Conservation (phyloP, 2,113 vertebrate genomes). For the Amphiprion percula region DNA sequence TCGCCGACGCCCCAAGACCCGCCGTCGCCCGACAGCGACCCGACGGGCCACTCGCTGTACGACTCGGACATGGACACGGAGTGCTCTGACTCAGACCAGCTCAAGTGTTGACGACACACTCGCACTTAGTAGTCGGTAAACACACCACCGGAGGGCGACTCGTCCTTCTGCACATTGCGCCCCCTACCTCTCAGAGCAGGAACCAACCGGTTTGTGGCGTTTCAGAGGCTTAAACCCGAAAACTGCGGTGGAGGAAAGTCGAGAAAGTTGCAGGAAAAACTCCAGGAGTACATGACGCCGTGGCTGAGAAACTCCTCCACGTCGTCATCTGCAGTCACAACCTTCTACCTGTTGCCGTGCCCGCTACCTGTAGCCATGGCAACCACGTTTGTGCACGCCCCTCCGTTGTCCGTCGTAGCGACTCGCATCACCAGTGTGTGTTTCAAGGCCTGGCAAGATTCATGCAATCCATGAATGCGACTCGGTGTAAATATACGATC, state of each 20-base stretch:
- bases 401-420: conserved; percentile 28
- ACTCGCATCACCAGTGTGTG: conserved; percentile 47
- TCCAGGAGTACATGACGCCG: conserved; percentile 76
- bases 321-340: conserved; percentile 38
- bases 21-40: conserved; percentile 93
- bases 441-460: conserved; percentile 53
- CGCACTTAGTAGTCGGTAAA: neutral
- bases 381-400: conserved; percentile 36
- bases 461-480: conserved; percentile 17
- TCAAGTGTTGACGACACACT: conserved; percentile 86
- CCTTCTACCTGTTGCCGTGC: conserved; percentile 31
- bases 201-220: conserved; percentile 12
- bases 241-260: conserved; percentile 34
- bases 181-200: conserved; percentile 42
- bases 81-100: conserved; percentile 91
- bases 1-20: conserved; percentile 72
- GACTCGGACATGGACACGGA: conserved; percentile 98
- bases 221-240: conserved; percentile 20
- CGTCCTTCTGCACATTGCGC: conserved; percentile 25
- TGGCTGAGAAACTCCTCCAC: conserved; percentile 76
- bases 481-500: conserved; percentile 68
- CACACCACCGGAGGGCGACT: conserved; percentile 39
- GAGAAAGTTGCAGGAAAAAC: neutral
- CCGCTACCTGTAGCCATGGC: conserved; percentile 40
- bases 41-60: conserved; percentile 93